Conservation (phyloP, 2,113 vertebrate genomes). For the Actinemys pallida region DNA sequence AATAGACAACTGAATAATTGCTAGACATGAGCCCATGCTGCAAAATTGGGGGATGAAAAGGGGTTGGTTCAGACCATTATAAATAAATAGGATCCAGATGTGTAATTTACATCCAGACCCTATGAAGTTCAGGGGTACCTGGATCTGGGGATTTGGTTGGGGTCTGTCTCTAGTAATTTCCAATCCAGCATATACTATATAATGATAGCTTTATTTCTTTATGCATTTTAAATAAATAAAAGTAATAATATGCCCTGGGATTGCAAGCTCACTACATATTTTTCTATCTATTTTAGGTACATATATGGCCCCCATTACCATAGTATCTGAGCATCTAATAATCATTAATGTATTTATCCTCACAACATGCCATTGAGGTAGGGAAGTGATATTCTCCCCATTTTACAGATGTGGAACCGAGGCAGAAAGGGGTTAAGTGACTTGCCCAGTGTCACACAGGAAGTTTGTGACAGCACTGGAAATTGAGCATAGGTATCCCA, state of each 20-base stretch:
- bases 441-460: neutral
- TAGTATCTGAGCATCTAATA: neutral
- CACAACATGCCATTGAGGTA: neutral
- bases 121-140: neutral
- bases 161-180: neutral
- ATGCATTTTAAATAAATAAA: neutral
- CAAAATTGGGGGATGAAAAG: neutral
- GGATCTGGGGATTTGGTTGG: neutral
- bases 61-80: neutral
- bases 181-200: neutral
- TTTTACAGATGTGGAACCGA: neutral
- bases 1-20: constrained; percentile 73
- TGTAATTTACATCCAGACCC: neutral
- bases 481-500: neutral
- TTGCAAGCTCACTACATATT: neutral
- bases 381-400: neutral
- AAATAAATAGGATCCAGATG: constrained; percentile 5
- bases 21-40: neutral
- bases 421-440: neutral
- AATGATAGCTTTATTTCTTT: neutral
- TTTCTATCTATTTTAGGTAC: neutral
- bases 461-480: neutral
- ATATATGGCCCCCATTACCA: neutral
- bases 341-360: neutral
- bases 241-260: neutral